These are phyloP conservation scores for Poecilus cupreus DNA, from an alignment of 2,888 invertebrate species.

Conservation along the genomic window DNA sequence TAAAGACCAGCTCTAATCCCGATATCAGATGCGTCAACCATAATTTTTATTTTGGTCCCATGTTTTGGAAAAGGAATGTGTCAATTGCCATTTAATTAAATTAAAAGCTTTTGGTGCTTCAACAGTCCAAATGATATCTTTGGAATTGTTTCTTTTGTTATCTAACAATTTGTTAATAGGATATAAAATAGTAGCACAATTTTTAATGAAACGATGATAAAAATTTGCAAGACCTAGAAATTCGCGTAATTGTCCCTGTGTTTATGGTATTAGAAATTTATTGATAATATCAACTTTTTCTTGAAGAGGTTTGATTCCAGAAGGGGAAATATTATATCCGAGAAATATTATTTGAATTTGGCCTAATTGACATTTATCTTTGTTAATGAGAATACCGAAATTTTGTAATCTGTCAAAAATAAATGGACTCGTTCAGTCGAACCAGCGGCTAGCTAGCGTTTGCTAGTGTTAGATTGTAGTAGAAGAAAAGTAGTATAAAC, in stretches of 20 bases:
- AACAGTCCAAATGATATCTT: constrained; percentile 56
- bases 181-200: constrained; percentile 53
- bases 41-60: constrained; percentile 63
- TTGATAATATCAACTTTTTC: constrained; percentile 61
- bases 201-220: constrained; percentile 58
- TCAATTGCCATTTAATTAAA: constrained; percentile 64
- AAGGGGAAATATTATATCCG: constrained; percentile 59
- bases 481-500: too few relatives aligned
- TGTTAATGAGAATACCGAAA: constrained; percentile 61
- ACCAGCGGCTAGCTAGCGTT: too few relatives aligned
- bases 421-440: too few relatives aligned
- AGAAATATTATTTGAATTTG: constrained; percentile 59
- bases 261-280: constrained; percentile 53
- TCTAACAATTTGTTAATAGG: constrained; percentile 45
- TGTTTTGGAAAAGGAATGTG: constrained; percentile 66
- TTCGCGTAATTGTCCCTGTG: constrained; percentile 47
- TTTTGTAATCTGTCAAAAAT: constrained; percentile 61
- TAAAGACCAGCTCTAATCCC: constrained; percentile 67
- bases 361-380: constrained; percentile 62
- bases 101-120: constrained; percentile 64
- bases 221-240: constrained; percentile 60
- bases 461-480: too few relatives aligned
- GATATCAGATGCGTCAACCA: constrained; percentile 67
- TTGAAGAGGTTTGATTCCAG: constrained; percentile 61
- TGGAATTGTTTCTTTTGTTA: neutral